phyloP scores from a whole-genome alignment of 1,140 invertebrate genomes.

The Scylla paramamosain region DNA sequence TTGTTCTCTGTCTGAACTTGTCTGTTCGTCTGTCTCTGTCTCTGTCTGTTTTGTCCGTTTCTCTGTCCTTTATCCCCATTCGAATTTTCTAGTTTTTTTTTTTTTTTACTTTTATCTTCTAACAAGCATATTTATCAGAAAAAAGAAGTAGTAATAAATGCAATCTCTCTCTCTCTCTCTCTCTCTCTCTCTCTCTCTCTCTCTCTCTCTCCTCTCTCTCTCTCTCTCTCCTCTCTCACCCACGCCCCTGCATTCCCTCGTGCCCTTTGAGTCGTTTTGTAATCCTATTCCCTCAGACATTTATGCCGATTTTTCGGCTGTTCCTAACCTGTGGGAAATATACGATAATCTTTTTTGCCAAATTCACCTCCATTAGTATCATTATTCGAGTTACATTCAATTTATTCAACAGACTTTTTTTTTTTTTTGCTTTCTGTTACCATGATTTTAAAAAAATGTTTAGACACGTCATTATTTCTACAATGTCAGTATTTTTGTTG shows the following conservation, averaged over 20 bases:
- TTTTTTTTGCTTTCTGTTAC: not conserved
- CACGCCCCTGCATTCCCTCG: not conserved
- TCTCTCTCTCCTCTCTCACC: slow-evolving; percentile 36
- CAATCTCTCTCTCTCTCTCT: slow-evolving; percentile 36
- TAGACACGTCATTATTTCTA: not conserved
- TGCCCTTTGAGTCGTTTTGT: not conserved
- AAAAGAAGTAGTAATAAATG: no score
- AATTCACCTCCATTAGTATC: not conserved
- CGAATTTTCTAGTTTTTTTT: no score
- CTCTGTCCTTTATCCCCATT: no score
- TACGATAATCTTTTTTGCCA: not conserved
- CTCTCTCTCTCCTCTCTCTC: slow-evolving; percentile 48
- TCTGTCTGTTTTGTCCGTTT: not conserved
- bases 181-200: slow-evolving; percentile 47
- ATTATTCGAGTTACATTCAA: not conserved
- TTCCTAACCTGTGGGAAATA: not conserved
- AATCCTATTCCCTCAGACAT: not conserved
- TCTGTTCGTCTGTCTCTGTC: no score
- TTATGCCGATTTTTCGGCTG: not conserved
- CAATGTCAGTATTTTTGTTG: not conserved
- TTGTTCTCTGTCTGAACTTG: no score
- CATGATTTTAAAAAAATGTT: no score
- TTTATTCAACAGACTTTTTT: not conserved
- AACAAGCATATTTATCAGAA: no score
- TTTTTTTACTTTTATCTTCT: no score